A percentile compares a stretch with the other conserved stretches of the same genome.
phyloP scores from a whole-genome alignment of 2,888 invertebrate genomes.

The Hedya salicella region DNA sequence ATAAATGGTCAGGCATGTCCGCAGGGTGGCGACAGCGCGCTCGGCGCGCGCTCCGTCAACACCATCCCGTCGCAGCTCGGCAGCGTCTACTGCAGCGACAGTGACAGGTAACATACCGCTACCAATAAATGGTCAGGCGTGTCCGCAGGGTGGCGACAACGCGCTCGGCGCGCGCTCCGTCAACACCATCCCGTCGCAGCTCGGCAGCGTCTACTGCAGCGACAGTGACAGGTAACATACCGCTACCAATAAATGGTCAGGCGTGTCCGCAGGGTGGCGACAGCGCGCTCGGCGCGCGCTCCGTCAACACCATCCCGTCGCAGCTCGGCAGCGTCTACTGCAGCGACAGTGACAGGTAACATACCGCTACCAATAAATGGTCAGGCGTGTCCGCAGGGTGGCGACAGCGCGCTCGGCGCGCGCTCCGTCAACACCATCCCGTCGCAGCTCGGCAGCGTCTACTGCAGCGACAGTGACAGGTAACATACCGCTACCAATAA shows the following conservation, averaged over 20 bases:
- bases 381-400: conserved; percentile 55
- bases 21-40: conserved; percentile 67
- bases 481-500: conserved; percentile 48
- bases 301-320: conserved; percentile 65
- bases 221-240: conserved; percentile 73
- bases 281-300: conserved; percentile 60
- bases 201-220: conserved; percentile 72
- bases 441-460: conserved; percentile 68
- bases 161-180: conserved; percentile 60
- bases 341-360: conserved; percentile 78
- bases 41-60: conserved; percentile 63
- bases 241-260: conserved; percentile 12
- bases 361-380: conserved; percentile 3
- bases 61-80: conserved; percentile 67
- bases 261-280: conserved; percentile 63
- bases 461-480: conserved; percentile 79
- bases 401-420: conserved; percentile 62
- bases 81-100: conserved; percentile 75
- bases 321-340: conserved; percentile 71
- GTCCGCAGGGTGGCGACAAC: conserved; percentile 66
- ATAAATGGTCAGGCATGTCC: conserved; percentile 24
- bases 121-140: conserved; percentile 17
- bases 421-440: conserved; percentile 66
- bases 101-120: conserved; percentile 68
- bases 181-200: conserved; percentile 66